phyloP scores from a whole-genome alignment of 2,888 invertebrate species.

The Candidula unifasciata region DNA sequence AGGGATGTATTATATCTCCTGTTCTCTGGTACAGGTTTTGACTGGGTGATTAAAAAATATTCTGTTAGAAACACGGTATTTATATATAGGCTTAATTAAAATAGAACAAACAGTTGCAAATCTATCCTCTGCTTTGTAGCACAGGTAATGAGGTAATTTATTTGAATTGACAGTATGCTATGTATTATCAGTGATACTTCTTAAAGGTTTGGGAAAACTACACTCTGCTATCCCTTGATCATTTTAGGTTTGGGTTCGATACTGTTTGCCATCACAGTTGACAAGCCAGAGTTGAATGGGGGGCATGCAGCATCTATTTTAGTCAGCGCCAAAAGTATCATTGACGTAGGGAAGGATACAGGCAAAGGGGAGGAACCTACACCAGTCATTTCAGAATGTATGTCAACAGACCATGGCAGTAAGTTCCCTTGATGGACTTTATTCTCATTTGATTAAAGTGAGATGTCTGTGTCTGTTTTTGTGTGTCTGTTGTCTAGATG shows the following conservation, averaged over 20 bases:
- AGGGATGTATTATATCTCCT: too few species aligned
- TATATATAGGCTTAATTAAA: too few species aligned
- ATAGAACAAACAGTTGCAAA: too few species aligned
- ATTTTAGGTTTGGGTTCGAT: slow-evolving; percentile 86
- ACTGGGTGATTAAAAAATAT: too few species aligned
- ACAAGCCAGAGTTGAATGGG: slow-evolving; percentile 84
- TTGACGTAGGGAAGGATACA: slow-evolving; percentile 81
- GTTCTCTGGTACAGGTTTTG: too few species aligned
- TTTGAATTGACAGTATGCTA: too few species aligned
- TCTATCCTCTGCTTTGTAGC: too few species aligned
- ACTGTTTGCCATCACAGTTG: slow-evolving; percentile 93
- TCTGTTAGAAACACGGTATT: too few species aligned
- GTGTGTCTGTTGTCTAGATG: not conserved
- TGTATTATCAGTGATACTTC: too few species aligned
- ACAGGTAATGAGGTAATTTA: too few species aligned
- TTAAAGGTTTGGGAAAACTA: not conserved
- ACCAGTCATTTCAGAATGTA: slow-evolving; percentile 71
- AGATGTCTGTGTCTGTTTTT: not conserved
- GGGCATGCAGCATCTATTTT: slow-evolving; percentile 33
- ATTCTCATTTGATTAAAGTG: not conserved
- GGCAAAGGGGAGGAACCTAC: slow-evolving; percentile 61
- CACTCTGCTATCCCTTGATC: not conserved
- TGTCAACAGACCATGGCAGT: slow-evolving; percentile 19
- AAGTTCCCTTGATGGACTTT: not conserved
- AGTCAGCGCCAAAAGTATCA: slow-evolving; percentile 37